Evolutionary conservation across 2,797 vertebrate species (phyloP).

Genomic region (Menidia menidia): DNA sequence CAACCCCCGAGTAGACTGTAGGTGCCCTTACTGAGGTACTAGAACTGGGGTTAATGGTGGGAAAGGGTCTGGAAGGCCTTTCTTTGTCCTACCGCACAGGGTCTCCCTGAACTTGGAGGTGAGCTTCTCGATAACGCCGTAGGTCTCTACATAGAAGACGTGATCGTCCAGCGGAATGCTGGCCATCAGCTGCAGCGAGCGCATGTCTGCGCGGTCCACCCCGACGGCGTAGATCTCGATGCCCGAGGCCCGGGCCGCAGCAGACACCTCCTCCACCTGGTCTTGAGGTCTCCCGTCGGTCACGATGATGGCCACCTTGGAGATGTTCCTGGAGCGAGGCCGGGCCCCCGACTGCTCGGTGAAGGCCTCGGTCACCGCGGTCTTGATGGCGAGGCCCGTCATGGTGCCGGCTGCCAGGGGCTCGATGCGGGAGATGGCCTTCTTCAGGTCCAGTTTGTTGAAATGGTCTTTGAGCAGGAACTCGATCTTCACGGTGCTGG

Average conservation of each 20-base stretch:
- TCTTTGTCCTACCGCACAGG: conserved; percentile 86
- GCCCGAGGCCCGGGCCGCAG: conserved; percentile 74
- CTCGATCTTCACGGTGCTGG: conserved; percentile 94
- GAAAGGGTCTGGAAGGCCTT: conserved; percentile 26
- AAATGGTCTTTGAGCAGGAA: conserved; percentile 92
- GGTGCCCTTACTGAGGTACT: conserved; percentile 59
- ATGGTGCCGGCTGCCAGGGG: conserved; percentile 96
- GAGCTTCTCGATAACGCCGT: conserved; percentile 94
- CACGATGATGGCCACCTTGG: conserved; percentile 93
- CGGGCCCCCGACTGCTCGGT: conserved; percentile 91
- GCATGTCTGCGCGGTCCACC: conserved; percentile 90
- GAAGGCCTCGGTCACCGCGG: conserved; percentile 93
- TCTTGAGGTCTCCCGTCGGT: conserved; percentile 96
- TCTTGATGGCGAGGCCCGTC: conserved; percentile 94
- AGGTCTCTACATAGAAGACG: conserved; percentile 94
- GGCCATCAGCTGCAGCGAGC: conserved; percentile 89
- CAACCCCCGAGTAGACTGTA: conserved; percentile 60
- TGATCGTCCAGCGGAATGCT: conserved; percentile 92
- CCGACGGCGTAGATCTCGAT: conserved; percentile 89
- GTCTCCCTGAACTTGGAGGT: conserved; percentile 92
- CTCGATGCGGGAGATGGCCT: conserved; percentile 88
- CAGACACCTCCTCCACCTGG: conserved; percentile 84
- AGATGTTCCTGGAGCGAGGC: conserved; percentile 85
- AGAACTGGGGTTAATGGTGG: conserved; percentile 61
- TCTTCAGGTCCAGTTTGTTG: conserved; percentile 87